Conservation (phyloP, 2,797 vertebrate species). For the Halcyon leucocephala region DNA sequence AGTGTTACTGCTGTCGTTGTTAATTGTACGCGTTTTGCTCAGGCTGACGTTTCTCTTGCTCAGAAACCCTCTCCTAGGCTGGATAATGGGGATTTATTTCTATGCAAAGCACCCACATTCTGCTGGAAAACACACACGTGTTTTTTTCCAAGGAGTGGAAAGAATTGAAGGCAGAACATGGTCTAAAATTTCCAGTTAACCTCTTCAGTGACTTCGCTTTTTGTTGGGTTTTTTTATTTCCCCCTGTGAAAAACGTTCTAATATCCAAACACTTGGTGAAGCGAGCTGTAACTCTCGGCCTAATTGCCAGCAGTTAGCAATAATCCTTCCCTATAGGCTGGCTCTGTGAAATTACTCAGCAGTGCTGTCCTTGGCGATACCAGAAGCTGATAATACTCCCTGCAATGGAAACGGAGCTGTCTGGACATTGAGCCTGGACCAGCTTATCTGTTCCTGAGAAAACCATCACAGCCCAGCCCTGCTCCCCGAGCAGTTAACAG, state of each 20-base stretch:
- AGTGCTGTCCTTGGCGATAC: not conserved
- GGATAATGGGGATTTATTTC: not conserved
- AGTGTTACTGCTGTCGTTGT: rapidly evolving
- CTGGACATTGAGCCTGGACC: not conserved
- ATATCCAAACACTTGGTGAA: not conserved
- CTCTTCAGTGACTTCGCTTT: not conserved
- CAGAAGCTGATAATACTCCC: not conserved
- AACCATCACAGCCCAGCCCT: not conserved
- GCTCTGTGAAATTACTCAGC: constrained; percentile 1
- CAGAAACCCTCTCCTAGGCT: not conserved
- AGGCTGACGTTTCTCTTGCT: not conserved
- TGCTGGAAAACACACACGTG: not conserved
- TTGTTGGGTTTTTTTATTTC: not conserved
- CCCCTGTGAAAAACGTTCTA: not conserved
- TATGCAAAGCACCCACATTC: constrained; percentile 9
- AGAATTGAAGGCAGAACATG: not conserved
- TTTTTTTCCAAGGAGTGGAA: not conserved
- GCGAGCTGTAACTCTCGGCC: not conserved
- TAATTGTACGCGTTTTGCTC: not conserved
- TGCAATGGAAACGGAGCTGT: not conserved
- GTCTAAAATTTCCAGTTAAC: constrained; percentile 17
- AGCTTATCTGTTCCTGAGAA: not conserved
- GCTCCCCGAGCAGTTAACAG: not conserved
- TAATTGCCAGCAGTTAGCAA: constrained; percentile 43
- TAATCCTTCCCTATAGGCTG: constrained; percentile 7